phyloP scores from a whole-genome alignment of 2,888 invertebrate genomes.

The Cheilosia vernalis region DNA sequence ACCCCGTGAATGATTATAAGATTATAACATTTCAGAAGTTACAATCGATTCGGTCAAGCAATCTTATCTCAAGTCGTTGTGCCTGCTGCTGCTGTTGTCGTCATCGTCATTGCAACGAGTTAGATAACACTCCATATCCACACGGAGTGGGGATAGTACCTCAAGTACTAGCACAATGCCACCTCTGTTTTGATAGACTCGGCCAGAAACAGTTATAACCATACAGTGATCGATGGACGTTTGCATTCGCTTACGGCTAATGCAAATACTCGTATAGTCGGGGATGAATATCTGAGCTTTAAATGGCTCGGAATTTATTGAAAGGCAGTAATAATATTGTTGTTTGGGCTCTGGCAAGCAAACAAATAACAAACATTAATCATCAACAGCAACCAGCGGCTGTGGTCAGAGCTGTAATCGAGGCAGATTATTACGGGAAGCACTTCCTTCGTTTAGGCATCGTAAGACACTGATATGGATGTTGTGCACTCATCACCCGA shows the following conservation, averaged over 20 bases:
- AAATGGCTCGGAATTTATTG: neutral
- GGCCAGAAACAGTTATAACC: neutral
- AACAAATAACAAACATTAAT: constrained; percentile 15
- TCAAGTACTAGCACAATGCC: constrained; percentile 29
- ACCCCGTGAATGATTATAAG: constrained; percentile 40
- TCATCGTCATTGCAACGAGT: constrained; percentile 22
- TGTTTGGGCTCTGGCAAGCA: neutral
- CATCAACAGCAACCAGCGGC: neutral
- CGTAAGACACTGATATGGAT: constrained; percentile 1
- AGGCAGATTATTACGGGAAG: constrained; percentile 14
- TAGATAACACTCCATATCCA: constrained; percentile 36
- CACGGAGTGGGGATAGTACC: neutral
- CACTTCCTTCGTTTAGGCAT: constrained; percentile 37
- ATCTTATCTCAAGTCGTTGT: constrained; percentile 32
- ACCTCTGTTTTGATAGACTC: constrained; percentile 51
- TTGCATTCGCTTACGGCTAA: neutral
- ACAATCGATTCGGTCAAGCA: neutral
- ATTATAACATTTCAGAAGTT: constrained; percentile 31
- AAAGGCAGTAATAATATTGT: neutral
- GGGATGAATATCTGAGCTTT: neutral
- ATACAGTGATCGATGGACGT: constrained; percentile 16
- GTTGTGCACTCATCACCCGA: constrained; percentile 14
- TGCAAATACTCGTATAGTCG: no score
- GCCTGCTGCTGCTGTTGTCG: constrained; percentile 2
- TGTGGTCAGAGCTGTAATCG: constrained; percentile 7